Base-by-base conservation (phyloP, 2,113 vertebrate genomes). In the Ellobius talpinus region DNA sequence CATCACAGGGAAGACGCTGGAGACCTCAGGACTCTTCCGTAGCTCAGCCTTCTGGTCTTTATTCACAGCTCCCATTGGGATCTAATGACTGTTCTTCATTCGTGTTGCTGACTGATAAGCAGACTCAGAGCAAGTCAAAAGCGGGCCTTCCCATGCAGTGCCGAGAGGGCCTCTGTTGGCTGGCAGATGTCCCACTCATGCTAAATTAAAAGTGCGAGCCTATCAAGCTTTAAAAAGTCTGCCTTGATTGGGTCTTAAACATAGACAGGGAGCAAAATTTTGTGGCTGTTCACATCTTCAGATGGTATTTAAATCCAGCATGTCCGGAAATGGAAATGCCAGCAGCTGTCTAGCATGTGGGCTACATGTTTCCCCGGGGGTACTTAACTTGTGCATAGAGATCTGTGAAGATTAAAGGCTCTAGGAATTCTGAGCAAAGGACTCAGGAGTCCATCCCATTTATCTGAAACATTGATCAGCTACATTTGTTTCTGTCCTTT, bases 51-150 rank as follows among this genome's bases (percentile, higher is more conserved):
- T 98, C 98, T 98, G 97, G 98, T 98, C 95, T 96, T 98, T 99
- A 99, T 98, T 99, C 98, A 98, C 97, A 98, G 97, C 97, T 98
- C 98, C 98, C 95, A 98, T 96, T 94, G 98, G 98, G 98, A 98
- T 98, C 98, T 98, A 98, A 97, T 98, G 98, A 98, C 98, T 99
- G 98, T 98, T 98, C 97, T 87, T 95, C 97, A 98, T 97, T 97
- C 98, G 85, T 98, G 98, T 98, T 98, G 98, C 97, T 97, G 94
- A 98, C 98, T 98, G 98, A 99, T 99, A 99, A 98, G 98, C 98
- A 98, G 97, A 98, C 97, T 97, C 98, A 97, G 98, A 98, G 98
- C 98, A 97, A 98, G 98, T 98, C 98, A 98, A 99, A 99, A 99
- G 98, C 98, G 97, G 98, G 98, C 98, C 98, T 99, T 98, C 98